Evolutionary conservation across 2,797 vertebrate genomes (phyloP), one percentile per base, ranked within the genome.

Genomic region (Onychomys leucogaster): DNA sequence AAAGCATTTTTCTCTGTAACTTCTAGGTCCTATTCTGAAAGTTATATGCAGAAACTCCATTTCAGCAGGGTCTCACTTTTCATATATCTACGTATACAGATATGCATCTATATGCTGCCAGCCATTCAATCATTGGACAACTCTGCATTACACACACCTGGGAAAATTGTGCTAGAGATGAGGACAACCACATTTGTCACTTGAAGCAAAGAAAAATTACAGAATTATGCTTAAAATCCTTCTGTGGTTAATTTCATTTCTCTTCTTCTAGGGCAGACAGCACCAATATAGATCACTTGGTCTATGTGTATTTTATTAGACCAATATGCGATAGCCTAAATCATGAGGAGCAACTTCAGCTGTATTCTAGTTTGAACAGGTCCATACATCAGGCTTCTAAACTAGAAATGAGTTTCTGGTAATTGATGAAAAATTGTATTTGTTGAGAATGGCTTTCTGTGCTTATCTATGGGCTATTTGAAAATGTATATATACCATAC

Each of bases 191-290:
- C 83, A 92, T 75, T 87, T 96, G 86, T 88, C 83, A 81, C 34
- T 89, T 86, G 83, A 77, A 76, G 63, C 32, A 84, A 85, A 94
- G 34, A 89, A 93, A 94, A 93, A 78, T 78, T 59, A 25, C 25
- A 96, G 67, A 95, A 89, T 91, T 89, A 90, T 89, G 43, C 11
- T 94, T 90, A 27, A 7, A 89, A 78, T 52, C 67, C 67, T 69
- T 89, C 41, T 57, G 55, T 27, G 81, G n/a, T 41, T 87, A 41
- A 87, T 90, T 73, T 86, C 13, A 71, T 88, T 96, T 94, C 73
- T 2, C 2, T 97, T 86, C 34, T 52, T 96, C 86, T 61, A 92
- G 32, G 21, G 37, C 69, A 92, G 57, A 83, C 9, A 96, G 21
- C 14, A 46, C 59, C 12, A 82, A 78, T 63, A 59, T 55, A 88